Base-by-base conservation (phyloP, 1,140 invertebrate species). In the Aphelenchoides besseyi region DNA sequence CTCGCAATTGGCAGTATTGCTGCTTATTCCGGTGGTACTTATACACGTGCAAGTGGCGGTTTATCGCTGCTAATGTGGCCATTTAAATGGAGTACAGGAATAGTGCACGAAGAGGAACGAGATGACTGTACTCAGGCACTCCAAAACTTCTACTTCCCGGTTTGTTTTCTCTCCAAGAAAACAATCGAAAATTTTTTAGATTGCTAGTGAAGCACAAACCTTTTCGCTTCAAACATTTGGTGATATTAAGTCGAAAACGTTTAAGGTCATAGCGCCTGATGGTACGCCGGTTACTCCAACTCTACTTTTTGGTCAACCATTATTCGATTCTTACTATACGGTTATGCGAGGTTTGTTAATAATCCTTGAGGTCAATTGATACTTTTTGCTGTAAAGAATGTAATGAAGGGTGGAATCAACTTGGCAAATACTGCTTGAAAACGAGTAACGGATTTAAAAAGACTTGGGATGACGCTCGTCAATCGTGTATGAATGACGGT, bases 61-160 rank as follows among this genome's bases (percentile, higher is more conserved):
- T n/a, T n/a, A n/a, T 16, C 63, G 1, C 36, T 66, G 2, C n/a
- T 66, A 2, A 30, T 12, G n/a, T 32, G 30, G 12, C 63, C 63
- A 33, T 32, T 66, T 16, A 26, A 66, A 30, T 66, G 36, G 28
- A 37, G 36, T 18, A 29, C 30, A 16, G 48, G 18, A 26, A 37
- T 12, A 12, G 63, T 66, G 0, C 36, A 36, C 8, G 32, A 66
- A 2, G n/a, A n/a, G n/a, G n/a, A n/a, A n/a, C n/a, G n/a, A n/a
- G n/a, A n/a, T n/a, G n/a, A n/a, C n/a, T n/a, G n/a, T 48, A 23
- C 41, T 48, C 32, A 53, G 63, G 36, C 63, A 37, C 30, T n/a
- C 2, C 63, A 66, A 32, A 66, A 26, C 18, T 66, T 66, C 63
- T 66, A 66, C 63, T 66, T 66, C 63, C 63, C 63, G 3, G 36